phyloP scores from a whole-genome alignment of 2,113 vertebrate species.

The Tragelaphus imberbis region DNA sequence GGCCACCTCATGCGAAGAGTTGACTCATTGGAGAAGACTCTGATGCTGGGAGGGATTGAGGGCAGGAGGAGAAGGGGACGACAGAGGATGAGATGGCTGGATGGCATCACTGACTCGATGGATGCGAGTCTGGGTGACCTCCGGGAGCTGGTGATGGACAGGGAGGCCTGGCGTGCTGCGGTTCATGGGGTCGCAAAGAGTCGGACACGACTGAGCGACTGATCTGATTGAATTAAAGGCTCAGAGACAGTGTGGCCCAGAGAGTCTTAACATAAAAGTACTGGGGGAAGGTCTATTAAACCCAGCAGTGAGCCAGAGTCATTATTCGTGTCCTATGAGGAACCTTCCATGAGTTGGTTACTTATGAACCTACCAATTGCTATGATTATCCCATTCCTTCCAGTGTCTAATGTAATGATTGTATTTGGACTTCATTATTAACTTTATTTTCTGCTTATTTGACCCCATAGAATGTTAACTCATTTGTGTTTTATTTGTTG shows the following conservation, averaged over 20 bases:
- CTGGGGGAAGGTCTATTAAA: not conserved
- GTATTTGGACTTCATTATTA: constrained; percentile 61
- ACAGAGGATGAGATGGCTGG: too few relatives aligned
- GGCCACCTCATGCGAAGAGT: too few relatives aligned
- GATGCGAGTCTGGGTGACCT: too few relatives aligned
- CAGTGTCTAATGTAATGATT: constrained; percentile 66
- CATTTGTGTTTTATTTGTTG: constrained; percentile 50
- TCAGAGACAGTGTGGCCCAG: not conserved
- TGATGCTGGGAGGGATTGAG: too few relatives aligned
- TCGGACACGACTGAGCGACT: too few relatives aligned
- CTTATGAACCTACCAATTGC: constrained; percentile 5
- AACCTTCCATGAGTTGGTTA: not conserved
- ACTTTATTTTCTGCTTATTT: constrained; percentile 70
- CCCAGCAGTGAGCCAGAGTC: not conserved
- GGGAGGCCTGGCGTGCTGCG: too few relatives aligned
- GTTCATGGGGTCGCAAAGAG: too few relatives aligned
- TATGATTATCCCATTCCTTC: constrained; percentile 60
- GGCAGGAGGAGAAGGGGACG: too few relatives aligned
- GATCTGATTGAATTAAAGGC: not conserved
- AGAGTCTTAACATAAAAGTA: not conserved
- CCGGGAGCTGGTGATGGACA: too few relatives aligned
- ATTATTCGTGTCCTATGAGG: not conserved
- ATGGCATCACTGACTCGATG: too few relatives aligned
- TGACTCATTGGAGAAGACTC: too few relatives aligned
- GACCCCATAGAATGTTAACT: constrained; percentile 50